Conservation (phyloP, 1,140 invertebrate species). For the Dreissena polymorpha region DNA sequence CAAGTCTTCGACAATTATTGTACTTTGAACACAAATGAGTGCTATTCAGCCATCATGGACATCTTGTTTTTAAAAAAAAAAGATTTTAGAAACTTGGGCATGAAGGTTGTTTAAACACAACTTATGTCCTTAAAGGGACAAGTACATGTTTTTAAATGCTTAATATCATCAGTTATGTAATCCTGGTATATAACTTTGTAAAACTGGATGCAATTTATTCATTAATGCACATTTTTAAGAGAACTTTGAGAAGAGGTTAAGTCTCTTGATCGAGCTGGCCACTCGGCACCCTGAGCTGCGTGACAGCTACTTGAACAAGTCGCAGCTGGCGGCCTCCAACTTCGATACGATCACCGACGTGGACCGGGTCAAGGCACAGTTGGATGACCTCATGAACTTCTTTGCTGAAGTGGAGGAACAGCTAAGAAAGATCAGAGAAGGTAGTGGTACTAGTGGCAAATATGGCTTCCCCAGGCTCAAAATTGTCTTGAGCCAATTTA, state of each 20-base stretch:
- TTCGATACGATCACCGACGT: conserved; percentile 57
- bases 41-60: no score
- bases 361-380: conserved; percentile 61
- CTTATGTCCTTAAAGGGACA: no score
- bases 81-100: no score
- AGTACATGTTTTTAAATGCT: neutral
- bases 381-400: conserved; percentile 70
- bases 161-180: neutral
- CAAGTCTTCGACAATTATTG: no score
- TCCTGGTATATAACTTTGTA: neutral
- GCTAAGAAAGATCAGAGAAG: conserved; percentile 63
- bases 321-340: conserved; percentile 56
- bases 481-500: no score
- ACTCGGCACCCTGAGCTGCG: conserved; percentile 71
- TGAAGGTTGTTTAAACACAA: no score
- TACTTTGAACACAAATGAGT: no score
- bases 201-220: neutral
- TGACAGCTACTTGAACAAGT: conserved; percentile 69
- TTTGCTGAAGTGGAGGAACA: conserved; percentile 73
- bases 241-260: conserved; percentile 41
- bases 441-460: no score
- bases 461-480: no score
- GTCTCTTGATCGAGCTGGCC: conserved; percentile 51
- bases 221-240: conserved; percentile 3
- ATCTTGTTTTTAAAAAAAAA: no score